phyloP scores from a whole-genome alignment of 2,113 vertebrate genomes.

The Aphyosemion australe region DNA sequence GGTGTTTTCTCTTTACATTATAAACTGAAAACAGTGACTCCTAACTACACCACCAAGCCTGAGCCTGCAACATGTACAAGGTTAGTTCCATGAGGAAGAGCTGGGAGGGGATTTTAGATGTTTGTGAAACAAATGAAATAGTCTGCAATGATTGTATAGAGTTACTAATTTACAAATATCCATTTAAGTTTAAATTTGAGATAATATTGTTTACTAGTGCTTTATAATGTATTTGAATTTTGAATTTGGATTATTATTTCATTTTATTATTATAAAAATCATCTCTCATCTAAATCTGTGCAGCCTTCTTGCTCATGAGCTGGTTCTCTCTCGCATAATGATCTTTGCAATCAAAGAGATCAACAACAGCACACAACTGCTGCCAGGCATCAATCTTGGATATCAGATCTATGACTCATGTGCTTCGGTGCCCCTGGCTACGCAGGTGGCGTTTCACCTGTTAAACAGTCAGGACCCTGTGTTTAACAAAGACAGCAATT shows the following conservation, averaged over 20 bases:
- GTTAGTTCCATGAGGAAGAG: constrained; percentile 43
- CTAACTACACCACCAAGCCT: constrained; percentile 61
- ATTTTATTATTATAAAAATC: too few species aligned
- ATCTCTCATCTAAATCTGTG: constrained; percentile 3
- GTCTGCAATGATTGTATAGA: too few species aligned
- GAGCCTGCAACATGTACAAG: constrained; percentile 59
- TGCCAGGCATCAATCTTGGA: constrained; percentile 69
- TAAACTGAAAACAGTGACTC: constrained; percentile 31
- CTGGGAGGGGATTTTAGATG: too few species aligned
- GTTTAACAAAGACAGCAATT: constrained; percentile 29
- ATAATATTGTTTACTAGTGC: too few species aligned
- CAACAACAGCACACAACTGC: constrained; percentile 71
- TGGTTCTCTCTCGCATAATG: constrained; percentile 66
- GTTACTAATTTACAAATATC: too few species aligned
- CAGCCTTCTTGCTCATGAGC: constrained; percentile 71
- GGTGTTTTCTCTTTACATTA: constrained; percentile 71
- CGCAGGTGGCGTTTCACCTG: constrained; percentile 6
- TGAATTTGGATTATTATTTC: too few species aligned
- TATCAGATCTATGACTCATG: constrained; percentile 76
- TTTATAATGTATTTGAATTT: too few species aligned
- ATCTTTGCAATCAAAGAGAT: constrained; percentile 74
- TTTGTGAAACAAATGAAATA: neutral
- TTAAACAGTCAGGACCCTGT: constrained; percentile 9
- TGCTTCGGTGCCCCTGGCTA: constrained; percentile 40
- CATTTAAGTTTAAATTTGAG: too few species aligned